A percentile compares a stretch with the other conserved stretches of the same genome.
Conservation (phyloP, 2,797 vertebrate species). For the Natrix natrix region DNA sequence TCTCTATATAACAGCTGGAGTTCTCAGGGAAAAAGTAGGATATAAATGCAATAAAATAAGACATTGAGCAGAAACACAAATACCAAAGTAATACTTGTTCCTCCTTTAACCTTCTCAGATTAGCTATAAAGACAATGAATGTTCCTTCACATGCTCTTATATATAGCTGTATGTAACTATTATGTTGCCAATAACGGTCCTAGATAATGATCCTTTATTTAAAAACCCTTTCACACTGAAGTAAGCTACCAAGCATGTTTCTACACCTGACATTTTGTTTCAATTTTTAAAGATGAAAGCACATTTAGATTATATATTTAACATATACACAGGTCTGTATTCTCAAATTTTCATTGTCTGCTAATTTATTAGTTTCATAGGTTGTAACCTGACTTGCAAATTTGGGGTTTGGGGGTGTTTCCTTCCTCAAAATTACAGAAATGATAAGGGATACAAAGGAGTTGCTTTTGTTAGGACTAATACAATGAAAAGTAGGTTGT, state of each 20-base stretch:
- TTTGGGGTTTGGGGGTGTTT: not conserved
- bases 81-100: not conserved
- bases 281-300: slow-evolving; percentile 36
- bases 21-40: not conserved
- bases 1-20: not conserved
- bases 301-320: slow-evolving; percentile 8
- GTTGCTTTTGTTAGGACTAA: not conserved
- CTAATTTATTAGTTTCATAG: slow-evolving; percentile 4
- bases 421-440: slow-evolving; percentile 19
- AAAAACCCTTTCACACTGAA: not conserved
- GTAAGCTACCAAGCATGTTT: not conserved
- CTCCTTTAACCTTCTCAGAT: not conserved
- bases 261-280: not conserved
- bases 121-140: not conserved
- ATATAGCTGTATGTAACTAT: not conserved
- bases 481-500: slow-evolving; percentile 26
- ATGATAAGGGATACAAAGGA: not conserved
- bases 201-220: not conserved
- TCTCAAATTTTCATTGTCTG: slow-evolving; percentile 19
- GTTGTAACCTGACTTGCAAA: not conserved
- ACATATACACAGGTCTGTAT: not conserved
- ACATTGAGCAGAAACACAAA: not conserved
- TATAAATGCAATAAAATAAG: not conserved
- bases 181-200: not conserved
- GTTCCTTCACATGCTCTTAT: not conserved